Conservation (phyloP, 2,888 invertebrate genomes). For the Cenopis cana region DNA sequence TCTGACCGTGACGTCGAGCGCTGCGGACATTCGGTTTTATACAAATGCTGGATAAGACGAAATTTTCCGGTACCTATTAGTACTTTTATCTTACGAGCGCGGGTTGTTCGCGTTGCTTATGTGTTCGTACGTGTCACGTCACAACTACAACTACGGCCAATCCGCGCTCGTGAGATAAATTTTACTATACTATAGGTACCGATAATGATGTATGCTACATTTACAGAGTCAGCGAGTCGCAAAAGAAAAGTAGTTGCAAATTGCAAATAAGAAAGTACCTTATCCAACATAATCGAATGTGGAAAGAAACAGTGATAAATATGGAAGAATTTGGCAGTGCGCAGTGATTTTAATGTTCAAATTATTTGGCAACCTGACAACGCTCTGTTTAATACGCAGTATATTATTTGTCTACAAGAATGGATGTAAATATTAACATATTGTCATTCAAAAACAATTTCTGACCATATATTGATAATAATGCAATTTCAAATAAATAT, state of each 20-base stretch:
- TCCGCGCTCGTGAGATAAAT: no score
- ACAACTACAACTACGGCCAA: no score
- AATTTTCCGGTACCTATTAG: no score
- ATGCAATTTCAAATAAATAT: no score
- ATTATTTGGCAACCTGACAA: slow-evolving; percentile 38
- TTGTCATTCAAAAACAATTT: background rate
- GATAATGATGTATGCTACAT: background rate
- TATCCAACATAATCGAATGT: background rate
- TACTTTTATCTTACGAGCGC: no score
- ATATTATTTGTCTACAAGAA: background rate
- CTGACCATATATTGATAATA: no score
- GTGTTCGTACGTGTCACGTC: no score
- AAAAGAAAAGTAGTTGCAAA: background rate
- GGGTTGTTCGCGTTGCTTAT: no score
- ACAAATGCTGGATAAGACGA: slow-evolving; percentile 11
- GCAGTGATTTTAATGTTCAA: slow-evolving; percentile 22
- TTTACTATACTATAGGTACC: no score
- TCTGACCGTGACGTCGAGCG: slow-evolving; percentile 4
- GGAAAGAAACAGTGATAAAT: slow-evolving; percentile 3
- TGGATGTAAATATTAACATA: background rate
- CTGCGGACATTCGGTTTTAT: background rate
- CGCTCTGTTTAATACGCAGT: slow-evolving; percentile 2
- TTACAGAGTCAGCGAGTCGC: background rate
- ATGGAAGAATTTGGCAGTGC: slow-evolving; percentile 28
- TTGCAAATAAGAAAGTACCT: background rate